Evolutionary conservation across 2,888 invertebrate species (phyloP), one percentile per base, ranked within the genome.

Genomic region (Epinotia brunnichana): DNA sequence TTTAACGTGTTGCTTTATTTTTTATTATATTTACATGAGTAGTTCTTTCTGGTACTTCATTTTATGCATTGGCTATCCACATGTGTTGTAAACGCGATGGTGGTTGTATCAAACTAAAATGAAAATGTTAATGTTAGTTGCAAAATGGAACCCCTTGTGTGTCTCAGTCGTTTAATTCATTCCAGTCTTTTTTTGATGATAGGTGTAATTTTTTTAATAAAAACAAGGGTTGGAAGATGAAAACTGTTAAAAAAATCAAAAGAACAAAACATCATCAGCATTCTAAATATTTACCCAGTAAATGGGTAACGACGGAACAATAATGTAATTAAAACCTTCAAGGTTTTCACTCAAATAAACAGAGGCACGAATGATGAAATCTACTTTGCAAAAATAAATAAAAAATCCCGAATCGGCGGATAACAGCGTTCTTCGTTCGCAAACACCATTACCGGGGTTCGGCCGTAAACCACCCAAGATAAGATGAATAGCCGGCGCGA

Each of bases 381-480:
- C 15, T 80, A 77, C 81, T 83, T 81, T 77, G 78, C 78, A 85
- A 86, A 87, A 84, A 85, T 82, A 85, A 82, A 83, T 83, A 85
- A 81, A 82, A 79, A 82, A 84, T 81, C 73, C 74, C 71, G 68
- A 75, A 76, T 75, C 62, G n/a, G 44, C 67, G 77, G 78, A 78
- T 79, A 80, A 82, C 78, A 76, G 76, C 69, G 73, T 70, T 75
- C 73, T 70, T 75, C 80, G 39, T 78, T 78, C 78, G 76, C 85
- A 87, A 87, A 88, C 88, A 87, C 86, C 87, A 87, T 89, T 87
- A 87, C 85, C 78, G 82, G 76, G 76, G 79, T 80, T 76, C 70
- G 72, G 79, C 83, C 82, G 83, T 88, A 89, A 89, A 89, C 82
- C 86, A 81, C 80, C 83, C 82, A 81, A 83, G 88, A 89, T 88